These are phyloP conservation scores for Salticus scenicus DNA, from an alignment of 2,888 invertebrate genomes.

Conservation along the genomic window DNA sequence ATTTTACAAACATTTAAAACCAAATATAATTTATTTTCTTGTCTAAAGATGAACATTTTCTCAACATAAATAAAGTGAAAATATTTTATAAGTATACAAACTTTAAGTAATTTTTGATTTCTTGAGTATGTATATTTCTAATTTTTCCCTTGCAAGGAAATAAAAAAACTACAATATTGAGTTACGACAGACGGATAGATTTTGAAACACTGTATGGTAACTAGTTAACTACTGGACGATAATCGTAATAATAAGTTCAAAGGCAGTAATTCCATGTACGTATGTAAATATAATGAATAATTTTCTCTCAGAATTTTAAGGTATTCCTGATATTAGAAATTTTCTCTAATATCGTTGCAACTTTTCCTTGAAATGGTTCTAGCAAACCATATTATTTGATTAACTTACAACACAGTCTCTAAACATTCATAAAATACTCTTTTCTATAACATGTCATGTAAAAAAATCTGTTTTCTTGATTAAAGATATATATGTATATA, in stretches of 20 bases:
- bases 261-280: neutral
- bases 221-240: conserved; percentile 20
- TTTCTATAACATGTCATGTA: conserved; percentile 10
- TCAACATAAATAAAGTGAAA: too few relatives aligned
- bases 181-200: neutral
- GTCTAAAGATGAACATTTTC: too few relatives aligned
- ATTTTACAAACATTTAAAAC: too few relatives aligned
- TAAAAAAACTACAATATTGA: neutral
- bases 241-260: neutral
- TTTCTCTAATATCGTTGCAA: neutral
- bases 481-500: conserved; percentile 27
- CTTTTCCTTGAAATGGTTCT: neutral
- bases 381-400: neutral
- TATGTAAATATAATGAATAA: neutral
- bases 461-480: conserved; percentile 17
- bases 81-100: too few relatives aligned
- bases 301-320: neutral
- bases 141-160: conserved; percentile 22
- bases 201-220: neutral
- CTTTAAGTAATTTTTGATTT: too few relatives aligned
- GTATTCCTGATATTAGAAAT: neutral
- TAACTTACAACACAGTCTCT: conserved; percentile 3
- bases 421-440: conserved; percentile 16
- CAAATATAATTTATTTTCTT: too few relatives aligned
- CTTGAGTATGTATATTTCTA: too few relatives aligned